Conservation (phyloP, 2,888 invertebrate genomes). For the Synanthedon tipuliformis region DNA sequence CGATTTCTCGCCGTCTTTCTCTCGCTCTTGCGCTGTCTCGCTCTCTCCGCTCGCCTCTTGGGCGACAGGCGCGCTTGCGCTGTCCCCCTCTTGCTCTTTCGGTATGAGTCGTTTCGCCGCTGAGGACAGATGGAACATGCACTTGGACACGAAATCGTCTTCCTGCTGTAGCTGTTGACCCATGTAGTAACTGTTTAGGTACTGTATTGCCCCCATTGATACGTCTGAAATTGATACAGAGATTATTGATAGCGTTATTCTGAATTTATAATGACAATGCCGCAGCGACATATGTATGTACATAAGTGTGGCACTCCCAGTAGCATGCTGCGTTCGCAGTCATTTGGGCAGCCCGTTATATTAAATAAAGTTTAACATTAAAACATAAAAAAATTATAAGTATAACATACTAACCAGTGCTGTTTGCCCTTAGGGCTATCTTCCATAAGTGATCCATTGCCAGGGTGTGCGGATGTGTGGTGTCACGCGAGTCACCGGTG, state of each 20-base stretch:
- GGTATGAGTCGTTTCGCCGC: constrained; percentile 79
- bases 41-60: constrained; percentile 17
- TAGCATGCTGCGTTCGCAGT: too few species aligned
- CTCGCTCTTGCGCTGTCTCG: background rate
- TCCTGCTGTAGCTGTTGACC: constrained; percentile 91
- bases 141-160: constrained; percentile 91
- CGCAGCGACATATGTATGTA: background rate
- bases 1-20: constrained; percentile 35
- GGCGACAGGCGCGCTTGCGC: constrained; percentile 15
- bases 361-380: background rate
- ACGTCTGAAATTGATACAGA: constrained; percentile 73
- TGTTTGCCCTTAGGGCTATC: constrained; percentile 89
- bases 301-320: background rate
- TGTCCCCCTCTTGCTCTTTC: constrained; percentile 39
- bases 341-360: too few species aligned
- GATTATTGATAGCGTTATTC: background rate
- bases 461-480: constrained; percentile 69
- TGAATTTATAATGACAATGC: background rate
- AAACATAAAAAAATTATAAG: background rate
- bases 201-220: constrained; percentile 94
- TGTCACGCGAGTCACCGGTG: constrained; percentile 68
- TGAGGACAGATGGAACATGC: constrained; percentile 90
- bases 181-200: constrained; percentile 94
- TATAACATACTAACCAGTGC: constrained; percentile 71
- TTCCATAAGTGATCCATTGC: constrained; percentile 97